phyloP scores from a whole-genome alignment of 2,113 vertebrate genomes.

The Aegithalos caudatus region DNA sequence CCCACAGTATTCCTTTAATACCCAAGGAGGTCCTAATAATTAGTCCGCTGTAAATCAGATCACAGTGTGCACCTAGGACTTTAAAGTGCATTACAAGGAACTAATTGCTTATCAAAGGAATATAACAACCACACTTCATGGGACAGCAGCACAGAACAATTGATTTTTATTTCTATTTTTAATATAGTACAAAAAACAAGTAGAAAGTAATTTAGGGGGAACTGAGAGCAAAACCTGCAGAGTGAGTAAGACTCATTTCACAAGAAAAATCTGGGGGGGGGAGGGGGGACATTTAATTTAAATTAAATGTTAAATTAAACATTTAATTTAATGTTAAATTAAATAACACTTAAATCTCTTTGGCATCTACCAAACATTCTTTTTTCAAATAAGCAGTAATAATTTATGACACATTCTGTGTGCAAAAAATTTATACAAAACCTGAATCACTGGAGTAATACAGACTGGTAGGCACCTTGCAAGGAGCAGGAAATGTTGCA shows the following conservation, averaged over 20 bases:
- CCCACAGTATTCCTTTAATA: not conserved
- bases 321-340: not conserved
- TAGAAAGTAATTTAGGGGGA: not conserved
- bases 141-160: not conserved
- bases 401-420: not conserved
- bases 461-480: not conserved
- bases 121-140: not conserved
- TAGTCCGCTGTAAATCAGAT: not conserved
- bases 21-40: not conserved
- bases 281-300: not conserved
- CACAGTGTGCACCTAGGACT: not conserved
- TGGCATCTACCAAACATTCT: not conserved
- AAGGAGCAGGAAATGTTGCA: conserved; percentile 20
- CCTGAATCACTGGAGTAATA: not conserved
- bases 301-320: not conserved
- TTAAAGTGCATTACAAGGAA: not conserved
- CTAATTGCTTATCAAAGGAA: not conserved
- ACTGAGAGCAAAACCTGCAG: not conserved
- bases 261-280: not conserved
- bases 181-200: not conserved
- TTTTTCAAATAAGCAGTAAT: not conserved
- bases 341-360: not conserved
- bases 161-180: not conserved
- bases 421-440: not conserved
- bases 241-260: not conserved